These are phyloP conservation scores for Adelges cooleyi DNA, from an alignment of 1,140 invertebrate species.

Conservation along the genomic window DNA sequence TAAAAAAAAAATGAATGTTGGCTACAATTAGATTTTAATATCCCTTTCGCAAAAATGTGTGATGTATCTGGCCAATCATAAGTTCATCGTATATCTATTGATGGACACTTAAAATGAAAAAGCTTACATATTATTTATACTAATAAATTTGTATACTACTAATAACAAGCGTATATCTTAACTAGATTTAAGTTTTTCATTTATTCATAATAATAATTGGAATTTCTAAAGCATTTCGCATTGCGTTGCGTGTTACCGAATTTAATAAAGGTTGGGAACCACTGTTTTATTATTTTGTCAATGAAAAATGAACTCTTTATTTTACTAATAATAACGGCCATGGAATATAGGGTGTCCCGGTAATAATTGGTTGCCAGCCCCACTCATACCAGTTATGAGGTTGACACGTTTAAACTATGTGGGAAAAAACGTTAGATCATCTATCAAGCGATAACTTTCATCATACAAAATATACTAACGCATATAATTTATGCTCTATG, in stretches of 20 bases:
- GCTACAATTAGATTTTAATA: not conserved
- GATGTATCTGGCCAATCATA: not conserved
- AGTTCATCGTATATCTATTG: too few species aligned
- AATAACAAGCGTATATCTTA: too few species aligned
- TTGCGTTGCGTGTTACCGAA: too few species aligned
- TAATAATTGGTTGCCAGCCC: not conserved
- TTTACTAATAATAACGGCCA: not conserved
- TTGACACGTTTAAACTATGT: not conserved
- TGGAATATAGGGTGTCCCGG: constrained; percentile 1
- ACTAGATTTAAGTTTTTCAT: too few species aligned
- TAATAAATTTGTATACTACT: too few species aligned
- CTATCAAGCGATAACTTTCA: too few species aligned
- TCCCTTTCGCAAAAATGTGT: not conserved
- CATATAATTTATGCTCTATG: too few species aligned
- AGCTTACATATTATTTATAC: too few species aligned
- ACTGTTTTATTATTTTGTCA: not conserved
- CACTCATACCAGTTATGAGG: not conserved
- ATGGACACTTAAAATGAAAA: too few species aligned
- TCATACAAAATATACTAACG: too few species aligned
- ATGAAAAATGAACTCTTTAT: not conserved
- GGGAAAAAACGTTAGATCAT: constrained; percentile 1
- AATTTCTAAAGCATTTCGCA: too few species aligned
- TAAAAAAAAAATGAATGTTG: not conserved
- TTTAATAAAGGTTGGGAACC: not conserved
- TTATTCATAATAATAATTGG: too few species aligned